phyloP scores from a whole-genome alignment of 2,888 invertebrate genomes.

The Drosophila imparisetae region DNA sequence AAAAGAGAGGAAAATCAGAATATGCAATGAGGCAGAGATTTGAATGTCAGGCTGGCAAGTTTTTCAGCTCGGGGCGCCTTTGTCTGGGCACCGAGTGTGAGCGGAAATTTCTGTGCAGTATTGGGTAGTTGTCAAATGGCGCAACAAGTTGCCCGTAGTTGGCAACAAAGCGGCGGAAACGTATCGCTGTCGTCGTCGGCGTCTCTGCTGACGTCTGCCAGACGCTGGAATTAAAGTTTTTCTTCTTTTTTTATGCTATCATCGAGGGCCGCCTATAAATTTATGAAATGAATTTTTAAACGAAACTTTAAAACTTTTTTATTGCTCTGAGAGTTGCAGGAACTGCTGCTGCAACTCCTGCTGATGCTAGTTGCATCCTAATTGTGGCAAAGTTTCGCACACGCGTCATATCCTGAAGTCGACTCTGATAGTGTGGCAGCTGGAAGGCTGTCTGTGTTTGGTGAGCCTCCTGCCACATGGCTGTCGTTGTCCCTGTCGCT shows the following conservation, averaged over 20 bases:
- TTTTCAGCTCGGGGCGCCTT: constrained; percentile 25
- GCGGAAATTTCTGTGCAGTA: constrained; percentile 67
- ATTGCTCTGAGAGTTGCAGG: constrained; percentile 65
- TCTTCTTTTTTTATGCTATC: background rate
- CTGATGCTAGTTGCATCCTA: constrained; percentile 56
- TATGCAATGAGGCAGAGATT: constrained; percentile 46
- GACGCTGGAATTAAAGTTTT: constrained; percentile 57
- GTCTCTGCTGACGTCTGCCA: constrained; percentile 26
- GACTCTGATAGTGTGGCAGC: constrained; percentile 37
- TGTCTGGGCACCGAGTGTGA: constrained; percentile 16
- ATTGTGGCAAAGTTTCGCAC: constrained; percentile 76
- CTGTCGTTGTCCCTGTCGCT: constrained; percentile 56
- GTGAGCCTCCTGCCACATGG: constrained; percentile 51
- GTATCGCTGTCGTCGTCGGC: constrained; percentile 62
- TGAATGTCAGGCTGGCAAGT: constrained; percentile 69
- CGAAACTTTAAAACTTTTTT: constrained; percentile 76
- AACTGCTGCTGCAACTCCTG: constrained; percentile 4
- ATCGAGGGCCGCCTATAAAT: constrained; percentile 49
- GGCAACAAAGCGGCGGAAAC: constrained; percentile 77
- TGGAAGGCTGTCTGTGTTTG: constrained; percentile 44
- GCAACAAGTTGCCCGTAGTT: constrained; percentile 67
- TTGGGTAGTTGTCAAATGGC: constrained; percentile 62
- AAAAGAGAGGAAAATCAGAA: constrained; percentile 6
- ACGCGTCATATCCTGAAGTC: constrained; percentile 68
- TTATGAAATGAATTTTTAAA: constrained; percentile 77